A percentile compares a stretch with the other conserved stretches of the same genome.
Conservation (phyloP, 2,113 vertebrate species). For the Trichomycterus rosablanca region DNA sequence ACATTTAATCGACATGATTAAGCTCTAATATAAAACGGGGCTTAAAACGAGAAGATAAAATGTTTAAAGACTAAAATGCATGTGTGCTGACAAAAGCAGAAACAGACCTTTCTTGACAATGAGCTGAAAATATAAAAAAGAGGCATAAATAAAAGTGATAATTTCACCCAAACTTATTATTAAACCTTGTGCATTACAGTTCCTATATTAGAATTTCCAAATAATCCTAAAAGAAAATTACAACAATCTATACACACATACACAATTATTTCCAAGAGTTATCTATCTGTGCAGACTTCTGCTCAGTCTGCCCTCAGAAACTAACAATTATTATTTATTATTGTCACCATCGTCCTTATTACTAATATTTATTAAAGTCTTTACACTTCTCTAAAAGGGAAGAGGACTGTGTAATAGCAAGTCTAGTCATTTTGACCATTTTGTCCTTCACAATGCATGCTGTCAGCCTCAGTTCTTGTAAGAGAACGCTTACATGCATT, state of each 20-base stretch:
- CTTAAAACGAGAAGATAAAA: slow-evolving; percentile 49
- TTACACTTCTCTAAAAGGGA: slow-evolving; percentile 61
- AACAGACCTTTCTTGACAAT: slow-evolving; percentile 3
- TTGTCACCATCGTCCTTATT: slow-evolving; percentile 45
- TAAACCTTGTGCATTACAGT: slow-evolving; percentile 68
- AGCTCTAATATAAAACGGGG: slow-evolving; percentile 3
- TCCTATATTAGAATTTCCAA: slow-evolving; percentile 58
- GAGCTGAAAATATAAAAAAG: slow-evolving; percentile 19
- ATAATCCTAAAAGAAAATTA: slow-evolving; percentile 54
- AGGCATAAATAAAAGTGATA: slow-evolving; percentile 12
- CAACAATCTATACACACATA: slow-evolving; percentile 61
- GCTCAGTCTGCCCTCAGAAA: slow-evolving; percentile 38
- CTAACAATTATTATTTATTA: slow-evolving; percentile 60
- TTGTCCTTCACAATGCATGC: slow-evolving; percentile 7
- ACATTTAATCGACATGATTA: slow-evolving; percentile 25
- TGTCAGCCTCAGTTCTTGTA: slow-evolving; percentile 49
- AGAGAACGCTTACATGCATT: slow-evolving; percentile 43
- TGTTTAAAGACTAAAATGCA: slow-evolving; percentile 44
- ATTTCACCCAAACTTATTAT: slow-evolving; percentile 46
- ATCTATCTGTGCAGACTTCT: slow-evolving; percentile 50
- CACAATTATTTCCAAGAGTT: slow-evolving; percentile 65
- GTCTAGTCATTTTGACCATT: slow-evolving; percentile 46
- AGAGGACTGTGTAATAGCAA: slow-evolving; percentile 58
- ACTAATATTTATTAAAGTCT: slow-evolving; percentile 51
- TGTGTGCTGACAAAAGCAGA: not conserved